These are phyloP conservation scores for Gavialis gangeticus DNA, from an alignment of 2,113 vertebrate species.

Conservation along the genomic window DNA sequence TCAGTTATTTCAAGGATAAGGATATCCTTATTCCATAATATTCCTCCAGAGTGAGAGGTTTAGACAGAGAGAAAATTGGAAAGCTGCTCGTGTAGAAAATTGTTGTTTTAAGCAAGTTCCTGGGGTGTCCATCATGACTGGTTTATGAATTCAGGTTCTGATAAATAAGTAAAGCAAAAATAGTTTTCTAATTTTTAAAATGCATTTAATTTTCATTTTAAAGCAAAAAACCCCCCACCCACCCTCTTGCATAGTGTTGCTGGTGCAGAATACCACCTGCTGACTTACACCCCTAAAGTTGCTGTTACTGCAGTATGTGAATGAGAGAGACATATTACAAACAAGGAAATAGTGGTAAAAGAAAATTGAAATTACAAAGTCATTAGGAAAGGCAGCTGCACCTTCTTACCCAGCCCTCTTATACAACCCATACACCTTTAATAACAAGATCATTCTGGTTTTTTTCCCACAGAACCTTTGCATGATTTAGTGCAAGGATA, in stretches of 20 bases:
- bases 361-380: background rate
- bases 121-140: no score
- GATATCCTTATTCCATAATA: no score
- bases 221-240: background rate
- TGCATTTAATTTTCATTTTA: background rate
- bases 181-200: background rate
- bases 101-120: no score
- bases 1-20: background rate
- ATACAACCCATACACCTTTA: background rate
- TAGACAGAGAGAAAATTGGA: no score
- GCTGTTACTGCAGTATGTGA: background rate
- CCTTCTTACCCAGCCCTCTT: background rate
- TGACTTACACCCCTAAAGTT: background rate
- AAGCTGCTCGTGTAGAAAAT: no score
- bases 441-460: background rate
- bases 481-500: background rate
- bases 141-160: no score
- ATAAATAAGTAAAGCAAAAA: no score
- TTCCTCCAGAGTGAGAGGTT: no score
- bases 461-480: background rate
- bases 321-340: background rate
- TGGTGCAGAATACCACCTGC: background rate
- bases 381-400: background rate
- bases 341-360: background rate
- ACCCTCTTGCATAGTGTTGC: background rate